These are phyloP conservation scores for Bombus huntii DNA, from an alignment of 1,140 invertebrate species.

Conservation along the genomic window DNA sequence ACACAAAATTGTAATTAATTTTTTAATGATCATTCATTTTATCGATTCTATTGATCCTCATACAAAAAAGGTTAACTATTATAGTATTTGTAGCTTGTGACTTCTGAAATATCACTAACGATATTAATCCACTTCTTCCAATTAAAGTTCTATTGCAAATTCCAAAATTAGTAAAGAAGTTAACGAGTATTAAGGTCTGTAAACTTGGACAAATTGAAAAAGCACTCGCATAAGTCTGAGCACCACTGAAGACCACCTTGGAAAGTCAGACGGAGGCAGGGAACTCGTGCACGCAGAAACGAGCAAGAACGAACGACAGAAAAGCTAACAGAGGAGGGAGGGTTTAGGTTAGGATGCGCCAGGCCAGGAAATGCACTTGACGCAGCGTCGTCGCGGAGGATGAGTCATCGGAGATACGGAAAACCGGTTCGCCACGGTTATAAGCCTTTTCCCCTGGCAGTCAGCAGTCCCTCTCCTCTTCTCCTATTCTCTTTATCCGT, in stretches of 20 bases:
- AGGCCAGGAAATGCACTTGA: slow-evolving; percentile 82
- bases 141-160: too few species aligned
- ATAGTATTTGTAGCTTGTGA: too few species aligned
- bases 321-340: slow-evolving; percentile 2
- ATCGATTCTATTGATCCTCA: too few species aligned
- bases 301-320: neutral
- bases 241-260: slow-evolving; percentile 60
- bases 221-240: slow-evolving; percentile 49
- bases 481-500: neutral
- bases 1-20: too few species aligned
- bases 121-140: too few species aligned
- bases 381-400: slow-evolving; percentile 73
- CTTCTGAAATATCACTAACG: too few species aligned
- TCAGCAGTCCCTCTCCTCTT: slow-evolving; percentile 19
- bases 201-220: neutral
- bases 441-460: slow-evolving; percentile 47
- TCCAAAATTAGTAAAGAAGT: too few species aligned
- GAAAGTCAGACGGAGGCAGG: slow-evolving; percentile 27
- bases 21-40: too few species aligned
- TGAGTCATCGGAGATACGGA: slow-evolving; percentile 81
- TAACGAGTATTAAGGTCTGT: too few species aligned
- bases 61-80: too few species aligned
- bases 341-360: slow-evolving; percentile 72
- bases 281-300: neutral
- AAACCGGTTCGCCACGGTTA: slow-evolving; percentile 78